phyloP scores from a whole-genome alignment of 1,140 invertebrate genomes.

The Orussus abietinus region DNA sequence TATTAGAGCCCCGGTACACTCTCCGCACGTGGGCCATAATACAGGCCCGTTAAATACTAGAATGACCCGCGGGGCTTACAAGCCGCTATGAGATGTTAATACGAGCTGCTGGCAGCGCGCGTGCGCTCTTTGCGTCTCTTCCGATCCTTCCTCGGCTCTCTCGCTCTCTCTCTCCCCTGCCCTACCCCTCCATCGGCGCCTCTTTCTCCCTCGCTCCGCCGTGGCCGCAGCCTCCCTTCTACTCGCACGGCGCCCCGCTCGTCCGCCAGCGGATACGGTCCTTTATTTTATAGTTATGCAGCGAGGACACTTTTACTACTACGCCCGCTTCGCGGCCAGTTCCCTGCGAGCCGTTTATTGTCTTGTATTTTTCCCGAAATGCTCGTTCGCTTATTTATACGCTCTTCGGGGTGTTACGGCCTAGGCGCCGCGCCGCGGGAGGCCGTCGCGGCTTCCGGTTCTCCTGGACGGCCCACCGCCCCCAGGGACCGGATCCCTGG shows the following conservation, averaged over 20 bases:
- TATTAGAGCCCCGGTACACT: conserved; percentile 17
- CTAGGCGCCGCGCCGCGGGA: not conserved
- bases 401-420: too few species aligned
- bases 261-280: conserved; percentile 22
- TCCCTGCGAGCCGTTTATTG: conserved; percentile 33
- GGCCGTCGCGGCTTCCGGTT: not conserved
- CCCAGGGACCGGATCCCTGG: too few species aligned
- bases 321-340: conserved; percentile 25
- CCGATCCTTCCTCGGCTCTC: not conserved
- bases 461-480: not conserved
- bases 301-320: conserved; percentile 43
- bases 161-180: conserved; percentile 6
- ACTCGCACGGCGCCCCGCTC: not conserved
- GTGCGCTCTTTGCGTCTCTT: conserved; percentile 10
- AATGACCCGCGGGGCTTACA: conserved; percentile 32
- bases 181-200: not conserved
- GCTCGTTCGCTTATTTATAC: conserved; percentile 25
- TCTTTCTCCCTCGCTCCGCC: conserved; percentile 3
- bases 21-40: conserved; percentile 22
- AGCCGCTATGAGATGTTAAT: conserved; percentile 36
- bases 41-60: conserved; percentile 36
- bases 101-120: conserved; percentile 22
- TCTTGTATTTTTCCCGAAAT: conserved; percentile 26
- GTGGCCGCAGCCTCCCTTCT: conserved; percentile 7
- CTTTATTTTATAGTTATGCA: conserved; percentile 46